Evolutionary conservation across 2,113 vertebrate species (phyloP), one percentile per base, ranked within the genome.

Genomic region (Scortum barcoo): DNA sequence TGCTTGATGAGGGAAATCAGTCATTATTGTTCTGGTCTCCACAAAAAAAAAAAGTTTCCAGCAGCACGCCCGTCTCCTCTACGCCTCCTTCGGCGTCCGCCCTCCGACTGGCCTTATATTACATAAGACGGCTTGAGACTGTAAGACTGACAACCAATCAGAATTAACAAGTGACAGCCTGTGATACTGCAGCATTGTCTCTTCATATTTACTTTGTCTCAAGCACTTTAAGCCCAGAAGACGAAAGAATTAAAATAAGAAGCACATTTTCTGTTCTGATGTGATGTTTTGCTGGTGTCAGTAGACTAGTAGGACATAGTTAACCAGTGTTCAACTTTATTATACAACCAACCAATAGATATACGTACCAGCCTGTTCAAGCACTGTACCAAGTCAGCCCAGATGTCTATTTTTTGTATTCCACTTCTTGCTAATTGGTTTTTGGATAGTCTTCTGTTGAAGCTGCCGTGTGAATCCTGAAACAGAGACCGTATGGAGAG

Each of bases 371-470:
- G 33, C 33, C 33, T 36, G 33, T 36, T 4, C 33, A 36, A 36
- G 33, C 6, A 36, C 33, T 36, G 33, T 36, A 36, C 33, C 30
- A 22, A 44, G 38, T 54, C 38, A 46, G 13, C 72, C 61, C 19
- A 7, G 5, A 57, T 56, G 20, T 19, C 19, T n/a, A 4, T 56
- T 26, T 61, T 75, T 80, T 42, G 56, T 26, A 57, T 48, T 62
- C 26, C 20, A n/a, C 24, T 40, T 75, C 14, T 54, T 40, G 67
- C n/a, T 85, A 66, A 80, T 86, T 72, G 44, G 63, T 83, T 57
- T 57, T 24, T 42, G 17, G 14, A 53, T 1, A 36, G n/a, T 51
- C 42, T 22, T 66, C 36, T 38, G 36, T 20, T 53, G 24, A 63
- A 28, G 57, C 14, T 38, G 19, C 54, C 1, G 12, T 28, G 33